These are phyloP conservation scores for Dorcus hopei DNA, from an alignment of 2,888 invertebrate genomes.

Conservation along the genomic window DNA sequence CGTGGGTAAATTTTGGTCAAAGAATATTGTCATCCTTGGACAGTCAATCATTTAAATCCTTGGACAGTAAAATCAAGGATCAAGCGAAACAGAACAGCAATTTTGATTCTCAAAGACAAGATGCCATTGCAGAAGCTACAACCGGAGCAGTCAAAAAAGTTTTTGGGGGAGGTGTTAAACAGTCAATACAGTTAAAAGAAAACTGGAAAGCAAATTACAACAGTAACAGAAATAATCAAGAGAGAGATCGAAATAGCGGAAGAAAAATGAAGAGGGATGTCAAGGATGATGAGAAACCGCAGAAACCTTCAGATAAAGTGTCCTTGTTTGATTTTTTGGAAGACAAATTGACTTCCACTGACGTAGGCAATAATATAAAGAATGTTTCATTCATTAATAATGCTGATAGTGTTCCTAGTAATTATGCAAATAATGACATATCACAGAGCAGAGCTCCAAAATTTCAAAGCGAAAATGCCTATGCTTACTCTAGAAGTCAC, in stretches of 20 bases:
- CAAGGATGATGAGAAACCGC: constrained; percentile 50
- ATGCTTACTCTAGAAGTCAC: no score
- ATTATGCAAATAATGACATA: no score
- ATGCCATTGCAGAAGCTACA: constrained; percentile 85
- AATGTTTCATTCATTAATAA: no score
- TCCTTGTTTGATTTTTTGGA: constrained; percentile 81
- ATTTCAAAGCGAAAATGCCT: no score
- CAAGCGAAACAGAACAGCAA: constrained; percentile 70
- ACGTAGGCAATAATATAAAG: constrained; percentile 4
- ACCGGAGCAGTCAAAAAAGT: constrained; percentile 58
- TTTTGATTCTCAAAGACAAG: constrained; percentile 86
- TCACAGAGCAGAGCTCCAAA: no score
- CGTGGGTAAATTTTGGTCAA: constrained; percentile 90
- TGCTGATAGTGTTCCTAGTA: no score
- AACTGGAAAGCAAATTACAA: constrained; percentile 10
- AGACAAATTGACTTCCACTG: constrained; percentile 65
- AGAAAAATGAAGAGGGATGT: constrained; percentile 22
- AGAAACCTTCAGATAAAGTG: constrained; percentile 76
- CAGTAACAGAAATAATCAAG: constrained; percentile 32
- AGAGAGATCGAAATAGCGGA: constrained; percentile 37
- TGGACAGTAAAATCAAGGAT: constrained; percentile 60
- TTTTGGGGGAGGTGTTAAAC: constrained; percentile 55
- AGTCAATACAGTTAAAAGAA: constrained; percentile 27
- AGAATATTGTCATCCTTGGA: constrained; percentile 58
- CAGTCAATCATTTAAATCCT: constrained; percentile 59